Percentiles rank a stretch among this genome's conserved stretches.
Conservation (phyloP, 2,888 invertebrate genomes). For the Coelinius sp. region DNA sequence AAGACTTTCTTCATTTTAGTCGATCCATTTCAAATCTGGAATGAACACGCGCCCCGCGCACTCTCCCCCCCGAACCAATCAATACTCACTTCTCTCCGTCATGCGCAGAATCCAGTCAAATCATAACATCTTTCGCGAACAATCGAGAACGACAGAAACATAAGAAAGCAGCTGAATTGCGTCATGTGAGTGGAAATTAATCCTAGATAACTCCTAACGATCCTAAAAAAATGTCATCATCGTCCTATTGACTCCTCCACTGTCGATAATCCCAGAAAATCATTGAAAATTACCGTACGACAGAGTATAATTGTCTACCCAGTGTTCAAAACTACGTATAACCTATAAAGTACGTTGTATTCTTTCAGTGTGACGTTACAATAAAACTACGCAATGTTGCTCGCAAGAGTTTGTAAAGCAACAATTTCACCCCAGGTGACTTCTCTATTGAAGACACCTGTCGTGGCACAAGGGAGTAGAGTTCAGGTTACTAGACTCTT, state of each 20-base stretch:
- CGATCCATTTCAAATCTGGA: no score
- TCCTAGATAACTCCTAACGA: neutral
- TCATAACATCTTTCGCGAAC: neutral
- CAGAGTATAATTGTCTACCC: neutral
- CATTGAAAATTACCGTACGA: constrained; percentile 1
- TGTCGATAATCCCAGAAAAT: neutral
- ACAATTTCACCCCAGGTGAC: constrained; percentile 57
- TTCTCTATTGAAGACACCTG: constrained; percentile 55
- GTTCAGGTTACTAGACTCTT: constrained; percentile 61
- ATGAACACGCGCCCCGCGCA: no score
- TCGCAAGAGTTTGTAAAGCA: constrained; percentile 60
- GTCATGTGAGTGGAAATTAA: constrained; percentile 58
- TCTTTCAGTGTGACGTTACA: constrained; percentile 15
- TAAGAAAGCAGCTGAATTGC: constrained; percentile 51
- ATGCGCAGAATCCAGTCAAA: no score
- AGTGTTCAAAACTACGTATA: neutral
- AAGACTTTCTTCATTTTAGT: no score
- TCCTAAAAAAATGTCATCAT: neutral
- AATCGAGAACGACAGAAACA: neutral
- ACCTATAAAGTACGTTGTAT: neutral
- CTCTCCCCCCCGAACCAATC: no score
- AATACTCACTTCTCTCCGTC: no score
- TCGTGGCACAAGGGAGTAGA: constrained; percentile 49
- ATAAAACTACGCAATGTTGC: constrained; percentile 56
- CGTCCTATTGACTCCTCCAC: neutral